Base-by-base conservation (phyloP, 2,797 vertebrate genomes). In the Enteromius paludinosus region DNA sequence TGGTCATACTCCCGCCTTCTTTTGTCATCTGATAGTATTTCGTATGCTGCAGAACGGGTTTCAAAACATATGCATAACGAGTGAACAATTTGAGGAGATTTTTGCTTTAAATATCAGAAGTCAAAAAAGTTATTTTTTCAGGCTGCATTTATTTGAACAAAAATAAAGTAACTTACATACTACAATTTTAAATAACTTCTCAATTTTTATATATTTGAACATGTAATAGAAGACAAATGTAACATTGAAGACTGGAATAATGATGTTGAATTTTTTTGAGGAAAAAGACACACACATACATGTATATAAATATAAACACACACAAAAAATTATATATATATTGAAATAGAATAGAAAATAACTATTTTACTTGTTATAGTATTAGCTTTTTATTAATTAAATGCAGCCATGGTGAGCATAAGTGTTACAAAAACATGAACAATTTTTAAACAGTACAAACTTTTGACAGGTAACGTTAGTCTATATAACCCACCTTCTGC, bases 21-120 rank as follows among this genome's bases (percentile, higher is more conserved):
- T 88, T 91, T 95, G 86, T 96, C 96, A 92, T 99, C 97, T 2
- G 97, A 98, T 45, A 99, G 92, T 0, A 92, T 96, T 93, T 99
- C 97, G 88, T 99, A 99, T 2, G 97, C 98, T 99, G 92, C 61
- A 49, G 17, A 49, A 66, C 0, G 2, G 18, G 25, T 43, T 20
- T 47, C 43, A 23, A 45, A 81, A 11, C 52, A 3, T 0, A 43
- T 45, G 8, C 11, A 61, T 20, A 3, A 47, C 4, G 3, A 7
- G 3, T 62, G 3, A 30, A 30, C 0, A 0, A 69, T 69, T 14
- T 43, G n/a, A 43, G 6, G 28, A 8, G n/a, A 8, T 52, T 20
- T 33, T 20, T 52, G 5, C 28, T 52, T 20, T 72, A 20, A 33
- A 33, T 9, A 28, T 15, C 11, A 59, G 14, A 59, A n/a, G 9